Evolutionary conservation across 2,113 vertebrate species (phyloP), one percentile per base, ranked within the genome.

Genomic region (Hirundichthys speculiger): DNA sequence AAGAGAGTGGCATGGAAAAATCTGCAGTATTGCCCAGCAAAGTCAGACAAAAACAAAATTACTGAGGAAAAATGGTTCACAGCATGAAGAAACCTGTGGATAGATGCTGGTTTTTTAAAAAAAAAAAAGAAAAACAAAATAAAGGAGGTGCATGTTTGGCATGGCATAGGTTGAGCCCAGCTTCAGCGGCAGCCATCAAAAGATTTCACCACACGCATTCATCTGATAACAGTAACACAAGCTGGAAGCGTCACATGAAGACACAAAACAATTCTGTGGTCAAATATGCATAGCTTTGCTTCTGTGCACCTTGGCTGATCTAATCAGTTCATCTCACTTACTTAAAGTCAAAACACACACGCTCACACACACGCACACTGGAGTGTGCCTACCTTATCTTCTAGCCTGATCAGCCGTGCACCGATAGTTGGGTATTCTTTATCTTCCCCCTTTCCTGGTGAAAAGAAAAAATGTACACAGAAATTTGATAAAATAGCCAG

Each of bases 321-420:
- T 72, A 49, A 75, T 74, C 72, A 68, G 25, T 52, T 19, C 14
- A 66, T 77, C 55, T 46, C 54, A 27, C 42, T 46, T 16, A 41
- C 50, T 51, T 12, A 16, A 46, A 75, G 71, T 59, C 54, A 70
- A 65, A 69, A 67, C 53, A 34, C 30, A 34, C 30, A 34, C 30
- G 11, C 30, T 9, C 9, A 71, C 55, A 68, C 51, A 60, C 39
- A 42, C 22, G 25, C 20, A 27, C 2, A 9, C 40, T 58, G 43
- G 27, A 76, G 61, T 39, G 67, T 53, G 56, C 85, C 88, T 91
- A 96, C 95, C 94, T 95, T 96, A 87, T 96, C 93, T 88, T 97
- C 95, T n/a, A 96, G 86, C 15, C 93, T 86, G 88, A 95, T 95
- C 87, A 96, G 89, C 77, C 95, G 93, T 64, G 94, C 94, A 84